A percentile compares a stretch with the other conserved stretches of the same genome.
phyloP scores from a whole-genome alignment of 2,888 invertebrate genomes.

The Eugnorisma glareosa region DNA sequence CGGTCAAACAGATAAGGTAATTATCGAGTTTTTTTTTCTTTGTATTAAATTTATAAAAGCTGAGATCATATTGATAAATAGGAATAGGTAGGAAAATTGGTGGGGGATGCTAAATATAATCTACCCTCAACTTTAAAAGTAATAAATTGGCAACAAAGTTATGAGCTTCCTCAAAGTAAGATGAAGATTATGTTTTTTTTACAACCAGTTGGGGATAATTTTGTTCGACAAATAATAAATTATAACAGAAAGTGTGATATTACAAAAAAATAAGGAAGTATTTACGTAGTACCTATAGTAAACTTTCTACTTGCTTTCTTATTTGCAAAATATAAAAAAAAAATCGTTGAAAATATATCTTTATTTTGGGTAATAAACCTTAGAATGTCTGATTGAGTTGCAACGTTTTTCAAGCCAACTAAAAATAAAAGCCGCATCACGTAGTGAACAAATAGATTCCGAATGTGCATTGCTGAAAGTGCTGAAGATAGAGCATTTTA shows the following conservation, averaged over 20 bases:
- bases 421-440: constrained; percentile 51
- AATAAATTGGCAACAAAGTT: neutral
- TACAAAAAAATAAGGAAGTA: neutral
- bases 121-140: constrained; percentile 28
- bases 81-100: neutral
- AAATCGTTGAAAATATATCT: neutral
- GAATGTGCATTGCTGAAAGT: constrained; percentile 42
- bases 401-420: constrained; percentile 6
- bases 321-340: neutral
- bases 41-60: neutral
- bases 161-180: neutral
- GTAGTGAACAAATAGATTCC: constrained; percentile 42
- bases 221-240: neutral
- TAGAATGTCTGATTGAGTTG: neutral
- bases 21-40: constrained; percentile 12
- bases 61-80: neutral
- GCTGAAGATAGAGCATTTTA: constrained; percentile 38
- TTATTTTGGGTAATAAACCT: neutral
- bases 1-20: constrained; percentile 43
- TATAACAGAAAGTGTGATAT: neutral
- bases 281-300: neutral
- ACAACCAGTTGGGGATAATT: neutral
- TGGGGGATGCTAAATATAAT: neutral
- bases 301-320: constrained; percentile 6
- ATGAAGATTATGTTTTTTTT: neutral